Evolutionary conservation across 2,797 vertebrate species (phyloP), one percentile per base, ranked within the genome.

Genomic region (Pipistrellus pygmaeus): DNA sequence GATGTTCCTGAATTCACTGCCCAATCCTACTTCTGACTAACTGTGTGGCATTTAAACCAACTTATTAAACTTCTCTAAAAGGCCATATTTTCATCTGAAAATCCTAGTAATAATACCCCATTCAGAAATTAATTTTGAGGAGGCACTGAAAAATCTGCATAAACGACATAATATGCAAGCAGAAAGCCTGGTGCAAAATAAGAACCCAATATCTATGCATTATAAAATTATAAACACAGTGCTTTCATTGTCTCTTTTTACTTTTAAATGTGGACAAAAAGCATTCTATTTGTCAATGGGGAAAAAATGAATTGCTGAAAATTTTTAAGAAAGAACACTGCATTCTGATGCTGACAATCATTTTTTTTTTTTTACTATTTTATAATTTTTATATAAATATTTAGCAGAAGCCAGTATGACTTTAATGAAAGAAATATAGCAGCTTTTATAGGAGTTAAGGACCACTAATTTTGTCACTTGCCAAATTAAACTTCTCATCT

Each of bases 301-400:
- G 25, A 23, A 57, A 83, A 87, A 51, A 57, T 38, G 18, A 92
- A 55, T 92, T 27, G 38, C 1, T 25, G 57, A 69, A 66, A n/a
- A 32, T 32, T 32, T 66, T 32, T 66, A 51, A 68, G 41, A 85
- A 86, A 60, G 14, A 68, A 69, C 72, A 44, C 13, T 48, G 11
- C 2, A 30, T 85, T n/a, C 18, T 90, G 12, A 85, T 30, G 9
- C 30, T 80, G 9, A 73, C 17, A 60, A 57, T 2, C 10, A 82
- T 80, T 94, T 60, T 82, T 80, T 94, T 60, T 82, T 64, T 86
- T 88, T 72, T 92, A 86, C 75, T 64, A 17, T 20, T 35, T 4
- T 2, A 2, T 46, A 77, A 57, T 75, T 82, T 62, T 46, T 20
- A 32, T 46, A 21, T 84, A 77, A 7, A 55, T n/a, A 64, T 9